Evolutionary conservation across 2,888 invertebrate genomes (phyloP), one percentile per base, ranked within the genome.

Genomic region (Omphaloscelis lunosa): DNA sequence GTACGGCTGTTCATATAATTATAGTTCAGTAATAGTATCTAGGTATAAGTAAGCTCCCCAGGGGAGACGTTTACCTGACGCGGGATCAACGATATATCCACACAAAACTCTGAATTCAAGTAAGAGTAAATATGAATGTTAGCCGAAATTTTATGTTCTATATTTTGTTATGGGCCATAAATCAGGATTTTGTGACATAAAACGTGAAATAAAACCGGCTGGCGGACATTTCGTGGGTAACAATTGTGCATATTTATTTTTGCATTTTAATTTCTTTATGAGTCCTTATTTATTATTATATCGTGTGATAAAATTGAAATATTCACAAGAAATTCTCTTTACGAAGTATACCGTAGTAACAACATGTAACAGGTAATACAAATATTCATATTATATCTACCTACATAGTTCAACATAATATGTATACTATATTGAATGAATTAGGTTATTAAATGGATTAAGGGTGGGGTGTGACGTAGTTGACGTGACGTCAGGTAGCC

Each of bases 381-480:
- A 78, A 65, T 67, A 75, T 61, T 53, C 58, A 56, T 53, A 53
- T 59, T 15, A 67, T 70, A 67, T 27, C 20, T 48, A 41, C 27
- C 23, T 11, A 66, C 34, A 53, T 72, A 41, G 34, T 71, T 69
- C 29, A 72, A 62, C 62, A 61, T 17, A 72, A 62, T 70, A 67
- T 71, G 56, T 72, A 75, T 69, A 65, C 51, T 59, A 80, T 75
- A 82, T 83, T 77, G 83, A 86, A 85, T 83, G 75, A 81, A 86
- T 87, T 83, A 87, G 71, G 76, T 86, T 85, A 87, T 79, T 87
- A 85, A 77, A 84, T 79, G 73, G 77, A 87, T 82, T 87, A 79
- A 77, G 77, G 84, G 86, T 77, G 77, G 77, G 72, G 75, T 78
- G 87, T 89, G 89, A 90, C 91, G 91, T 90, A 88, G 89, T 83